These are phyloP conservation scores for Aplocera efformata DNA, from an alignment of 2,888 invertebrate genomes.

Conservation along the genomic window DNA sequence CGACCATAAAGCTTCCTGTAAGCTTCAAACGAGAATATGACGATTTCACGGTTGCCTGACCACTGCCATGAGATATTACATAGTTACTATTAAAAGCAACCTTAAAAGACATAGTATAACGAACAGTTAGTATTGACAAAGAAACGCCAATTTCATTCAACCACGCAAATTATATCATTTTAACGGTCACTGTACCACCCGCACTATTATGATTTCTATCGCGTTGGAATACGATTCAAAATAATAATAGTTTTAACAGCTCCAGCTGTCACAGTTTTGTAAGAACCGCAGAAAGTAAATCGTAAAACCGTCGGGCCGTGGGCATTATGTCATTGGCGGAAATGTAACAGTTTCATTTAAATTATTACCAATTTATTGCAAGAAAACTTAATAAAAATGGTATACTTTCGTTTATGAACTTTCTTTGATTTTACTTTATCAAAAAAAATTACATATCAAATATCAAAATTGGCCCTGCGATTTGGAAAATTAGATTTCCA, in stretches of 20 bases:
- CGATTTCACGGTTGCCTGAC: slow-evolving; percentile 11
- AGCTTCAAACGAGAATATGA: not conserved
- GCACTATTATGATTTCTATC: slow-evolving; percentile 30
- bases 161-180: slow-evolving; percentile 61
- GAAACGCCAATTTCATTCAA: slow-evolving; percentile 44
- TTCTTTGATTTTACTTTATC: too few relatives aligned
- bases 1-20: too few relatives aligned
- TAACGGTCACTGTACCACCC: slow-evolving; percentile 32
- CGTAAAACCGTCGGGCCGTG: slow-evolving; percentile 47
- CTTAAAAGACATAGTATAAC: slow-evolving; percentile 1
- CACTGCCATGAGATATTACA: not conserved
- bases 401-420: too few relatives aligned
- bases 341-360: slow-evolving; percentile 33
- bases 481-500: too few relatives aligned
- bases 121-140: slow-evolving; percentile 33
- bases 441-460: too few relatives aligned
- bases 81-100: not conserved
- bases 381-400: too few relatives aligned
- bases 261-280: slow-evolving; percentile 40
- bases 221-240: slow-evolving; percentile 17
- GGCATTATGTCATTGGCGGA: slow-evolving; percentile 51
- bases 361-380: slow-evolving; percentile 2
- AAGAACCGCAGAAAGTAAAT: slow-evolving; percentile 58
- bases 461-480: too few relatives aligned
- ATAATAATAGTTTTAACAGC: slow-evolving; percentile 12